A percentile compares a stretch with the other conserved stretches of the same genome.
Conservation (phyloP, 2,888 invertebrate genomes). For the Brachyopa scutellaris region DNA sequence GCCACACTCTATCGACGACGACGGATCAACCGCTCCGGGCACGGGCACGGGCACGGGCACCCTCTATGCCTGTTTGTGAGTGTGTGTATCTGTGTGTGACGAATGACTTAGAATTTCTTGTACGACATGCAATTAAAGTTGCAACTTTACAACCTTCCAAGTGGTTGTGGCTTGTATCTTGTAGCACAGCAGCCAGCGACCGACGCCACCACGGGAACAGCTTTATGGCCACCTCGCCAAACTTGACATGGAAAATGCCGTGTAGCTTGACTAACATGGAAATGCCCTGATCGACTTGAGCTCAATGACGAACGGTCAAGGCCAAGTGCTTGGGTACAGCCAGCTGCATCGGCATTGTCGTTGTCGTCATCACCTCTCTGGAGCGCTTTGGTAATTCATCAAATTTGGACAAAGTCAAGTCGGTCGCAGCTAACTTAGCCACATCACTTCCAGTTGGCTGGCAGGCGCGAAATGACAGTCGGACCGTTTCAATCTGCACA, state of each 20-base stretch:
- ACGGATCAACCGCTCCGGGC: slow-evolving; percentile 29
- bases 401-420: slow-evolving; percentile 50
- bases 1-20: slow-evolving; percentile 59
- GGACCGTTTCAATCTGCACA: slow-evolving; percentile 31
- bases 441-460: slow-evolving; percentile 52
- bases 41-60: too few species aligned
- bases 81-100: slow-evolving; percentile 34
- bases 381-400: slow-evolving; percentile 45
- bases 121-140: slow-evolving; percentile 68
- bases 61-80: background rate
- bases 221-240: slow-evolving; percentile 59
- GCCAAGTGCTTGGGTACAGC: slow-evolving; percentile 59
- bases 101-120: slow-evolving; percentile 64
- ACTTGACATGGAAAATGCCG: slow-evolving; percentile 61
- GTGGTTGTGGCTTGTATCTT: too few species aligned
- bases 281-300: slow-evolving; percentile 37
- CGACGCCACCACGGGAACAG: background rate
- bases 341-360: slow-evolving; percentile 20
- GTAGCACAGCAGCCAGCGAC: too few species aligned
- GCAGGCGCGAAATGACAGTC: slow-evolving; percentile 47
- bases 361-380: slow-evolving; percentile 37
- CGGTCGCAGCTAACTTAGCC: slow-evolving; percentile 26
- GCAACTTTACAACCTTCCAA: slow-evolving; percentile 62
- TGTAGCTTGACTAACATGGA: slow-evolving; percentile 46
- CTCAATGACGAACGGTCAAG: slow-evolving; percentile 56